These are phyloP conservation scores for Cervus canadensis DNA, from an alignment of 2,113 vertebrate species.

Conservation along the genomic window DNA sequence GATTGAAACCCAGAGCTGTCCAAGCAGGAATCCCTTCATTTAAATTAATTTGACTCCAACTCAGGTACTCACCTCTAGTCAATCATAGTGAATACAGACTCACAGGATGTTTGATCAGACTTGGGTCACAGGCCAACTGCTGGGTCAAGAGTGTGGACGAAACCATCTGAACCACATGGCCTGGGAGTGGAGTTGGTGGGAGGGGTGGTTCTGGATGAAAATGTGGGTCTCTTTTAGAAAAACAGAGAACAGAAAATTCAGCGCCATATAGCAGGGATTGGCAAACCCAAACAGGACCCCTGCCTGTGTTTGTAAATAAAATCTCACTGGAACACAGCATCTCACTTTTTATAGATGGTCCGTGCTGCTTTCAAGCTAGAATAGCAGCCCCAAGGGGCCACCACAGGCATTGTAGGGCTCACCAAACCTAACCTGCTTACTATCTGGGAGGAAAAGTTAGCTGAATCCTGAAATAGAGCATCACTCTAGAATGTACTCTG, in stretches of 20 bases:
- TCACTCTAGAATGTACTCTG: not conserved
- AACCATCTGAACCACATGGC: not conserved
- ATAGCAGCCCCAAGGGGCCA: not conserved
- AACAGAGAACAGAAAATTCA: not conserved
- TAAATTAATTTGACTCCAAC: not conserved
- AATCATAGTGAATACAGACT: not conserved
- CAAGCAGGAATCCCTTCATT: not conserved
- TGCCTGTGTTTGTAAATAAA: not conserved
- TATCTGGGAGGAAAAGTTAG: not conserved
- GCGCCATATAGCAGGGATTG: not conserved
- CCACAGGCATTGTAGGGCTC: not conserved
- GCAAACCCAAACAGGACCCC: not conserved
- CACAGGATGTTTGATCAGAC: not conserved
- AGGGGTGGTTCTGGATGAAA: not conserved
- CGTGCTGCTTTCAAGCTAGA: not conserved
- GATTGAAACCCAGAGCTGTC: not conserved
- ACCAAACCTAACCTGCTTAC: not conserved
- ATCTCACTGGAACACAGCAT: not conserved
- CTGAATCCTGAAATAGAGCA: not conserved
- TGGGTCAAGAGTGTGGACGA: not conserved
- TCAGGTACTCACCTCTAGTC: not conserved
- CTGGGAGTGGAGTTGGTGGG: not conserved
- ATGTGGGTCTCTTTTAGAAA: not conserved
- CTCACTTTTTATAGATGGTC: not conserved
- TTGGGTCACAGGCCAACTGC: not conserved